phyloP scores from a whole-genome alignment of 2,888 invertebrate genomes.

The Nebria salina region DNA sequence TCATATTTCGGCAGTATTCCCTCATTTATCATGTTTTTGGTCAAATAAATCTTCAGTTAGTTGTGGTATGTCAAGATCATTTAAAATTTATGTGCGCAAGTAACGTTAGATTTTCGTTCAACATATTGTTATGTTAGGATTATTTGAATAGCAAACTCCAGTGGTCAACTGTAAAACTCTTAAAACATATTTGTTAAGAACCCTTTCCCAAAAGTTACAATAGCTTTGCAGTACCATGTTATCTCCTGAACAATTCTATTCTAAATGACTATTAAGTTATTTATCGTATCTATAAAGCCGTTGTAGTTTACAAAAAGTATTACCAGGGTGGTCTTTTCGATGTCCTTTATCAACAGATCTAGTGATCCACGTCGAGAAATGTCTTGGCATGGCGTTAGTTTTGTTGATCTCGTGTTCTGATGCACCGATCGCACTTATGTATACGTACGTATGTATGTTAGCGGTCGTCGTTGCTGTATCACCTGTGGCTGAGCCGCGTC shows the following conservation, averaged over 20 bases:
- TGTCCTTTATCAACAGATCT: neutral
- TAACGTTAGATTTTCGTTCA: too few relatives aligned
- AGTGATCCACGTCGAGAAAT: neutral
- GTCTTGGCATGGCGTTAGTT: neutral
- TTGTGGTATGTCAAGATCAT: too few relatives aligned
- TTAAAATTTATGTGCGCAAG: too few relatives aligned
- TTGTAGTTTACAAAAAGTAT: neutral
- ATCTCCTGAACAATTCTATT: too few relatives aligned
- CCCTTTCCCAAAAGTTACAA: too few relatives aligned
- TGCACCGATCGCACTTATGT: neutral
- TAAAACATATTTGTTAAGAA: too few relatives aligned
- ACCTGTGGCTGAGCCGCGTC: slow-evolving; percentile 21
- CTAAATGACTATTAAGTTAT: neutral
- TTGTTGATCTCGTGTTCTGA: neutral
- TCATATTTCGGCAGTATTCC: neutral
- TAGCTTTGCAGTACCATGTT: too few relatives aligned
- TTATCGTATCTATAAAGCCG: neutral
- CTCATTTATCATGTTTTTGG: neutral
- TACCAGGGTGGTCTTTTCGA: neutral
- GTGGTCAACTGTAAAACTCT: too few relatives aligned
- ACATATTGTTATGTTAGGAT: too few relatives aligned
- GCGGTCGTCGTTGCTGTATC: slow-evolving; percentile 13
- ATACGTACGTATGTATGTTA: too few relatives aligned
- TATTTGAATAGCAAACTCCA: too few relatives aligned
- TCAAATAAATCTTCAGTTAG: too few relatives aligned